phyloP scores from a whole-genome alignment of 2,797 vertebrate species.

The Gymnothorax reevesii region DNA sequence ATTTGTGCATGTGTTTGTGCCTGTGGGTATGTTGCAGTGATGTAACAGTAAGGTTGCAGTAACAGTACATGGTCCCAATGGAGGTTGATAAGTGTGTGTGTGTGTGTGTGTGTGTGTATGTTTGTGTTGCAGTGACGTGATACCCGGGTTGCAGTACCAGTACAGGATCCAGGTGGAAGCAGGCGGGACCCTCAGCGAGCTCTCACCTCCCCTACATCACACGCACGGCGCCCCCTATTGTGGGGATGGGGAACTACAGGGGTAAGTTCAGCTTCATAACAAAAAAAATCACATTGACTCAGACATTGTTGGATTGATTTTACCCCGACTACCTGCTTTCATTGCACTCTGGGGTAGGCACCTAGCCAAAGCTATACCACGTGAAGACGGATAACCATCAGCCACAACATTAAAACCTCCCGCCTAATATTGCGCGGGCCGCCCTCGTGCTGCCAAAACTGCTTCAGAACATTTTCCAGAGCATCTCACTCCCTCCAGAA shows the following conservation, averaged over 20 bases:
- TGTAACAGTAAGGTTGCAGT: conserved; percentile 74
- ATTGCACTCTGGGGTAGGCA: not conserved
- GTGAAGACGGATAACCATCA: too few species aligned
- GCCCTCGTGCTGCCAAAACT: too few species aligned
- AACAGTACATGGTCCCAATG: conserved; percentile 84
- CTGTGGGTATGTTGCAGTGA: conserved; percentile 72
- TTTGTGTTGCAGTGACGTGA: conserved; percentile 78
- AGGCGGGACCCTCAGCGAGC: conserved; percentile 73
- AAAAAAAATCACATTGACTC: too few species aligned
- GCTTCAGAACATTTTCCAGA: too few species aligned
- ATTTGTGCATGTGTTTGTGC: conserved; percentile 37
- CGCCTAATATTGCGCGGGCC: too few species aligned
- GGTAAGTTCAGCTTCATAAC: conserved; percentile 64
- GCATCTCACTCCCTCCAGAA: too few species aligned
- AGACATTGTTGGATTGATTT: not conserved
- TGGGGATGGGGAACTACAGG: conserved; percentile 81
- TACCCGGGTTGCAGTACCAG: conserved; percentile 73
- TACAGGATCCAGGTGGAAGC: conserved; percentile 84
- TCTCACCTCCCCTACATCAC: conserved; percentile 80
- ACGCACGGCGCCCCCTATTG: conserved; percentile 82
- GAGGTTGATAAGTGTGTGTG: conserved; percentile 42
- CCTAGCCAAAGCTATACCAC: too few species aligned
- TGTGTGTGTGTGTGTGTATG: conserved; percentile 41
- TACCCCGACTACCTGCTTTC: not conserved
- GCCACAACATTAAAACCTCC: too few species aligned